phyloP scores from a whole-genome alignment of 1,140 invertebrate species.

The honey bee (Apis mellifera) region DNA sequence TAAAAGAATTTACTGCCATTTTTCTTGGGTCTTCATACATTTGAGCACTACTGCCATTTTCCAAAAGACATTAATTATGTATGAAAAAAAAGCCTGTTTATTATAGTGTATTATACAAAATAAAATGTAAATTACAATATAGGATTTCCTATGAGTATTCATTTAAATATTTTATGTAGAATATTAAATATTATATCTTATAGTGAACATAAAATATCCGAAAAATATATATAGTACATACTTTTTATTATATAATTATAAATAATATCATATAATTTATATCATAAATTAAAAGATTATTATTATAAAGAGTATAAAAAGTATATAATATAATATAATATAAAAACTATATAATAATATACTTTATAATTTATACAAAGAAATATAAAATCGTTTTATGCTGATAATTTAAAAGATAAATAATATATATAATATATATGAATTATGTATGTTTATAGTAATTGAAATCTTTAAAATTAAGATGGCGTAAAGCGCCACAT shows the following conservation, averaged over 20 bases:
- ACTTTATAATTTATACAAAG: not conserved
- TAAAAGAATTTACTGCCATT: slow-evolving; percentile 75
- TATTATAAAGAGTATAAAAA: not conserved
- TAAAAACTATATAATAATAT: not conserved
- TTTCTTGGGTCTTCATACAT: slow-evolving; percentile 73
- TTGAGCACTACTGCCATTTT: slow-evolving; percentile 78
- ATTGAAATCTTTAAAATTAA: not conserved
- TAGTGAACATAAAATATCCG: not conserved
- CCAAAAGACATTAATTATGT: slow-evolving; percentile 70
- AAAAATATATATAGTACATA: slow-evolving; percentile 3
- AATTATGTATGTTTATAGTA: not conserved
- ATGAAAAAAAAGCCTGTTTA: slow-evolving; percentile 64
- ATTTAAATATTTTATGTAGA: slow-evolving; percentile 19
- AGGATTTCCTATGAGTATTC: slow-evolving; percentile 6
- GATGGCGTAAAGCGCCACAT: slow-evolving; percentile 9
- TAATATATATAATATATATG: not conserved
- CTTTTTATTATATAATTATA: not conserved
- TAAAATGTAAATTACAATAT: slow-evolving; percentile 70
- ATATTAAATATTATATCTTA: not conserved
- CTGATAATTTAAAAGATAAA: not conserved
- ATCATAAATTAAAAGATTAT: not conserved
- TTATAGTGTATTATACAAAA: slow-evolving; percentile 73
- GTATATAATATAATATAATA: not conserved
- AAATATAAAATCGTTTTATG: too few relatives aligned
- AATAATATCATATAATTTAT: too few relatives aligned